Conservation (phyloP, 2,888 invertebrate species). For the Pyrrhosoma nymphula region DNA sequence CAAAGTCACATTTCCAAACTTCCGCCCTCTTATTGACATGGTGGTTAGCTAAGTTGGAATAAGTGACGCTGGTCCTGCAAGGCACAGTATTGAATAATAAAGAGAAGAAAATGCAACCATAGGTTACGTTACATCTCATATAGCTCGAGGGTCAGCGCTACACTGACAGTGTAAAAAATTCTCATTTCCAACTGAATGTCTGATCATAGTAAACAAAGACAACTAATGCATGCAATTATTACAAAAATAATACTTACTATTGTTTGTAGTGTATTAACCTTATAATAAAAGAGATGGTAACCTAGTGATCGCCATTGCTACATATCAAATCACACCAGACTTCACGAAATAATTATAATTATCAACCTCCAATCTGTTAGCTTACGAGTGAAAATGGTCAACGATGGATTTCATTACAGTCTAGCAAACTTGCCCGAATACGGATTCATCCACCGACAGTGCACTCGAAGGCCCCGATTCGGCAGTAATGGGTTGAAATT, state of each 20-base stretch:
- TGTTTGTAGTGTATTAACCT: background rate
- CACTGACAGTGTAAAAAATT: background rate
- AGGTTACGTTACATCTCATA: background rate
- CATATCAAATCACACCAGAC: slow-evolving; percentile 11
- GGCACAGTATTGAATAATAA: background rate
- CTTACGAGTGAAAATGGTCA: slow-evolving; percentile 39
- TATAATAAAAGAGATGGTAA: background rate
- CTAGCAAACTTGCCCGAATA: background rate
- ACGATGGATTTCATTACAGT: slow-evolving; percentile 46
- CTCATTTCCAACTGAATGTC: background rate
- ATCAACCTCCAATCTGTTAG: slow-evolving; percentile 44
- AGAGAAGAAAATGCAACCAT: background rate
- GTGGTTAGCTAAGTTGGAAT: background rate
- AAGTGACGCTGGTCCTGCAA: background rate
- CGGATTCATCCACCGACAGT: background rate
- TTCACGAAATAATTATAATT: slow-evolving; percentile 20
- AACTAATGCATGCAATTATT: background rate
- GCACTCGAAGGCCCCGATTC: background rate
- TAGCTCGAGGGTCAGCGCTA: background rate
- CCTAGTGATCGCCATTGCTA: slow-evolving; percentile 51
- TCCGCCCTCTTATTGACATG: slow-evolving; percentile 74
- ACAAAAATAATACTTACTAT: background rate
- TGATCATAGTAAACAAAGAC: background rate
- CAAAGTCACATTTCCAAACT: slow-evolving; percentile 76
- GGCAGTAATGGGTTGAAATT: background rate